Conservation (phyloP, 2,113 vertebrate genomes). For the Dicerorhinus sumatrensis region DNA sequence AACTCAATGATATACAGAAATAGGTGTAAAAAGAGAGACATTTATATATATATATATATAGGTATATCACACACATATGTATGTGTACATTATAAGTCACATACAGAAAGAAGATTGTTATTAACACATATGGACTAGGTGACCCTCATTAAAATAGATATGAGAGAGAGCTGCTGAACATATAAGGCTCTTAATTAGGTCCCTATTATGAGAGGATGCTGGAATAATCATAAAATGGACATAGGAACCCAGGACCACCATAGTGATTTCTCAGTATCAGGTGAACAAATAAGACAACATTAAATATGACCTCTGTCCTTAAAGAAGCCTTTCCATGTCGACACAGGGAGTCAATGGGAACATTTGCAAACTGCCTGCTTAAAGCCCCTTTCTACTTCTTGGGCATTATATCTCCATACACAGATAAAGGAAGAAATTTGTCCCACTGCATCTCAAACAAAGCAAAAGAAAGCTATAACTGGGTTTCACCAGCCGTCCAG, state of each 20-base stretch:
- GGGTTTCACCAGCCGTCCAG: neutral
- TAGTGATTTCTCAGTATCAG: neutral
- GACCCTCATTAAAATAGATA: neutral
- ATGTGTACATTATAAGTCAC: neutral
- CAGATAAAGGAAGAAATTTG: neutral
- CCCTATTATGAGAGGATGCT: neutral
- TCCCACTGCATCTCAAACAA: constrained; percentile 14
- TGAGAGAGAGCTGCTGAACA: neutral
- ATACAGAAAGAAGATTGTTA: constrained; percentile 30
- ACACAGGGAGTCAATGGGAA: neutral
- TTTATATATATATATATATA: neutral
- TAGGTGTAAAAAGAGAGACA: neutral
- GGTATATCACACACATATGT: neutral
- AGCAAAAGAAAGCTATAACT: neutral
- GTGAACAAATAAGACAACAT: neutral
- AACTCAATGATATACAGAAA: constrained; percentile 39
- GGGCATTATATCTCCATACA: neutral
- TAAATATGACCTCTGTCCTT: neutral
- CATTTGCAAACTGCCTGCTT: neutral
- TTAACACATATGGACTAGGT: neutral
- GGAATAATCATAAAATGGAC: neutral
- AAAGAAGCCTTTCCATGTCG: neutral
- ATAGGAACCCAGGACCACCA: neutral
- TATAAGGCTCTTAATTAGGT: neutral
- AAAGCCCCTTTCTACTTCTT: neutral